Percentiles rank a stretch among this genome's conserved stretches.
phyloP scores from a whole-genome alignment of 1,140 invertebrate genomes.

The Gryllus bimaculatus region DNA sequence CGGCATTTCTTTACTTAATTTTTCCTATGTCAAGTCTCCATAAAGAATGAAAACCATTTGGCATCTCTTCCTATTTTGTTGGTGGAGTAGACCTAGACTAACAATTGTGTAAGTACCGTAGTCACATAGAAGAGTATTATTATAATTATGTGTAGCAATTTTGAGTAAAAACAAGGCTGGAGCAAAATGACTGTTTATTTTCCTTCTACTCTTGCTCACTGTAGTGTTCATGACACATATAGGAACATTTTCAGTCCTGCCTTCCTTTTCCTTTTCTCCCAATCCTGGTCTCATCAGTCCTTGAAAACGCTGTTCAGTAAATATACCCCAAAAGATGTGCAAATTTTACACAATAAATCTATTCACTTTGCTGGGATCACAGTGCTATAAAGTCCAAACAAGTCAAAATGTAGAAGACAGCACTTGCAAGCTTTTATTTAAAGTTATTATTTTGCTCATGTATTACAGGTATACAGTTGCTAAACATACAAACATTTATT shows the following conservation, averaged over 20 bases:
- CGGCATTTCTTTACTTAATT: constrained; percentile 14
- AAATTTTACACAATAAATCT: too few species aligned
- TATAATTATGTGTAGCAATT: constrained; percentile 20
- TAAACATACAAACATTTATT: too few species aligned
- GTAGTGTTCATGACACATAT: background rate
- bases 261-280: background rate
- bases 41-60: constrained; percentile 13
- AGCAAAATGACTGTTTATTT: constrained; percentile 16
- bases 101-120: constrained; percentile 17
- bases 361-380: too few species aligned
- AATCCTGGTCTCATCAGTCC: too few species aligned
- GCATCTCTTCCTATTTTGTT: constrained; percentile 16
- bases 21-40: constrained; percentile 17
- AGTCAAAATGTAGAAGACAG: too few species aligned
- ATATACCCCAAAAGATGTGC: too few species aligned
- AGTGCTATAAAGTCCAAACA: too few species aligned
- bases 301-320: too few species aligned
- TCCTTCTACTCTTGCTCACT: background rate
- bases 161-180: constrained; percentile 20
- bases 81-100: constrained; percentile 21
- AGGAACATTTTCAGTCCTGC: background rate
- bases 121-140: constrained; percentile 19
- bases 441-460: too few species aligned
- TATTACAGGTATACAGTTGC: too few species aligned
- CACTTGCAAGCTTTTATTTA: too few species aligned